Evolutionary conservation across 2,888 invertebrate species (phyloP), one percentile per base, ranked within the genome.

Genomic region (Mimas tiliae): DNA sequence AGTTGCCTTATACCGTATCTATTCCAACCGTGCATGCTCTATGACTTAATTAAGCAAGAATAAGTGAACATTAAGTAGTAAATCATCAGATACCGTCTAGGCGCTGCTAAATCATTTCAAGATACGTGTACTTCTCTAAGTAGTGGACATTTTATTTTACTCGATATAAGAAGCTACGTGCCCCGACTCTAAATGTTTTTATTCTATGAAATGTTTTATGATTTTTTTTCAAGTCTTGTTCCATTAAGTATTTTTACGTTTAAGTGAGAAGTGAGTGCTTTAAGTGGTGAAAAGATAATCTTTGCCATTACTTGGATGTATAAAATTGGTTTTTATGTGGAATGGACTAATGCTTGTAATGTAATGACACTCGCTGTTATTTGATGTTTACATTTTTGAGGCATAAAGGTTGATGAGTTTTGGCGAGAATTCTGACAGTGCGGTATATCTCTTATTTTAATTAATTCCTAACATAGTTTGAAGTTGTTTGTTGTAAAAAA

Each of bases 1-100:
- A 38, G 21, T 58, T 9, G 8, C 9, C 14, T n/a, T 8, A 27
- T 45, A 45, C 47, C 62, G 38, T 55, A 45, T 69, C 70, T 73
- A 65, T 63, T 11, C 16, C 42, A 70, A 12, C 14, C 74, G 0
- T 82, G 80, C 80, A 69, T 82, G 81, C 2, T 55, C 62, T 79
- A 78, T 64, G 65, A 79, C 78, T 82, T 86, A 85, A 86, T 87
- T 83, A 84, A 78, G 76, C 73, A 78, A 74, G 82, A 85, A 84
- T 83, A 83, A 85, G 81, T 83, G 79, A 77, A 75, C 80, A 81
- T 74, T 81, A 84, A 84, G 74, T 82, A 82, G 84, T 84, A 84
- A 82, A 82, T 84, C 76, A 80, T 75, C 76, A 76, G 80, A 83
- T 83, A 81, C 75, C 70, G 74, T 76, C 74, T 72, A 72, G 70